These are phyloP conservation scores for Ceyx erithaca DNA, from an alignment of 2,797 vertebrate genomes.

Conservation along the genomic window DNA sequence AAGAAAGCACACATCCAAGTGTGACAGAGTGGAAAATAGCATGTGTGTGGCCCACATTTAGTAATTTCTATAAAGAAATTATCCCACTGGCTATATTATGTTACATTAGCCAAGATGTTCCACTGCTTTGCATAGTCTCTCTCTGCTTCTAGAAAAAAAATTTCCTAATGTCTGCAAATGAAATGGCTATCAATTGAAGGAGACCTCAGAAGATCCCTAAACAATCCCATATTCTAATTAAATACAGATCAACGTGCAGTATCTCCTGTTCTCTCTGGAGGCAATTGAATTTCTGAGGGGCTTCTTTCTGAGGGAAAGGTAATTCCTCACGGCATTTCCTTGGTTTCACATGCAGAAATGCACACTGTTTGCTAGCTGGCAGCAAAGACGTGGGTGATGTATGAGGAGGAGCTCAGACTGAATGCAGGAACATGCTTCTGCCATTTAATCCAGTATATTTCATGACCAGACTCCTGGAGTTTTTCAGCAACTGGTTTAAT, in stretches of 20 bases:
- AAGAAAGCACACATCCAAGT: background rate
- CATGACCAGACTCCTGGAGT: background rate
- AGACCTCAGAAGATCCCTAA: conserved; percentile 34
- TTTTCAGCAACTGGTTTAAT: conserved; percentile 16
- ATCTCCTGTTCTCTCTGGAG: background rate
- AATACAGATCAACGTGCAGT: conserved; percentile 26
- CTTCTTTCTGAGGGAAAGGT: background rate
- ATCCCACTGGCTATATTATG: background rate
- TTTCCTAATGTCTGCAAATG: background rate
- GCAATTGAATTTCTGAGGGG: background rate
- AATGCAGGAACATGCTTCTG: conserved; percentile 14
- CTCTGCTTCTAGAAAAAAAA: background rate
- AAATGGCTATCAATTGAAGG: conserved; percentile 30
- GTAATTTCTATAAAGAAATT: background rate
- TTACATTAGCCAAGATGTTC: background rate
- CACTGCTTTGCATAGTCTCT: background rate
- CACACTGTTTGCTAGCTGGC: conserved; percentile 1
- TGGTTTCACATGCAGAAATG: conserved; percentile 21
- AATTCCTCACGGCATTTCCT: background rate
- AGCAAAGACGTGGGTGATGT: conserved; percentile 24
- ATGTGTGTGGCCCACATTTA: conserved; percentile 15
- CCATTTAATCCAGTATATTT: conserved; percentile 12
- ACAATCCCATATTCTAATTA: conserved; percentile 14
- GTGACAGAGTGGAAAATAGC: conserved; percentile 13
- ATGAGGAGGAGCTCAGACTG: conserved; percentile 13